A percentile compares a stretch with the other conserved stretches of the same genome.
phyloP scores from a whole-genome alignment of 2,113 vertebrate species.

The Spea bombifrons region DNA sequence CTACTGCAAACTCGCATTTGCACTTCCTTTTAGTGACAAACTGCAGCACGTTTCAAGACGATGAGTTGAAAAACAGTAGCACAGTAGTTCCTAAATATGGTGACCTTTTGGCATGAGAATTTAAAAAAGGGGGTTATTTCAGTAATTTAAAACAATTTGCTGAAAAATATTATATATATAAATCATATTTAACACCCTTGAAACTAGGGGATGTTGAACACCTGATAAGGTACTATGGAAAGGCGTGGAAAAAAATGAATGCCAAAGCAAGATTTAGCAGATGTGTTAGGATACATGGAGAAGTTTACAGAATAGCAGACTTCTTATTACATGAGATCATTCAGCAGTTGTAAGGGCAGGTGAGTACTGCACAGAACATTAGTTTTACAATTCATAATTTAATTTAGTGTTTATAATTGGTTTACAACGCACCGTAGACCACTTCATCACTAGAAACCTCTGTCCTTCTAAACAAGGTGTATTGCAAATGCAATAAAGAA shows the following conservation, averaged over 20 bases:
- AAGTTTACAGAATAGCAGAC: slow-evolving; percentile 9
- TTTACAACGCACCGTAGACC: slow-evolving; percentile 38
- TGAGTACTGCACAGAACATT: slow-evolving; percentile 41
- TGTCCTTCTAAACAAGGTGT: background rate
- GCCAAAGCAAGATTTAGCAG: background rate
- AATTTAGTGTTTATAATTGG: slow-evolving; percentile 43
- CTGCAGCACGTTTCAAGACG: no score
- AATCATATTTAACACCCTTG: no score
- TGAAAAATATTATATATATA: no score
- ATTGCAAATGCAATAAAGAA: slow-evolving; percentile 36
- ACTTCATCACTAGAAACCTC: slow-evolving; percentile 20
- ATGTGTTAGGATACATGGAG: background rate
- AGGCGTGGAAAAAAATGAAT: background rate
- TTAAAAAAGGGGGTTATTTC: no score
- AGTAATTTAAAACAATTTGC: no score
- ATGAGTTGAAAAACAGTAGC: no score
- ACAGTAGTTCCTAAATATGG: no score
- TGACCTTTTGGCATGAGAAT: no score
- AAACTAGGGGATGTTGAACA: no score
- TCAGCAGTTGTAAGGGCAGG: slow-evolving; percentile 29
- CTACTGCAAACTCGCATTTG: no score
- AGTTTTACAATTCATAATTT: slow-evolving; percentile 43
- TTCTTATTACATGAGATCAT: slow-evolving; percentile 2
- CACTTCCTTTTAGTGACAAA: no score
- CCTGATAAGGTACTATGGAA: no score